A percentile compares a stretch with the other conserved stretches of the same genome.
These are phyloP conservation scores for Apogon hyalosoma DNA, from an alignment of 2,797 vertebrate genomes.

Conservation along the genomic window DNA sequence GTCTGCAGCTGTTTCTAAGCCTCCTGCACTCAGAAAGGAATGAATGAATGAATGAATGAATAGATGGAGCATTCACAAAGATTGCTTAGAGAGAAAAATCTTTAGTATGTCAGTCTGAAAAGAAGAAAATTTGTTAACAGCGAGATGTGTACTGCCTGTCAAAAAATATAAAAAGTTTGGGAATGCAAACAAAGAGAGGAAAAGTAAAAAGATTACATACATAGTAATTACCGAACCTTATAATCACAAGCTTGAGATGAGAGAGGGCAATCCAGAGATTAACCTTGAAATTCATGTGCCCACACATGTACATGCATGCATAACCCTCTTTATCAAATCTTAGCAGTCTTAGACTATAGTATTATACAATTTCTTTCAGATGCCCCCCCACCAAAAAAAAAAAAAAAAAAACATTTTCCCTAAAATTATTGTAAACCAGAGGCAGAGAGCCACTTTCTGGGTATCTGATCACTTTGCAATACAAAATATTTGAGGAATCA, in stretches of 20 bases:
- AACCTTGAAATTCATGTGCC: conserved; percentile 41
- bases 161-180: conserved; percentile 14
- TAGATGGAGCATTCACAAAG: conserved; percentile 10
- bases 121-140: conserved; percentile 1
- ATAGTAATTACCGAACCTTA: conserved; percentile 50
- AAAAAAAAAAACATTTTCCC: too few species aligned
- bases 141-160: conserved; percentile 4
- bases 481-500: conserved; percentile 1
- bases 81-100: conserved; percentile 19
- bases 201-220: conserved; percentile 33
- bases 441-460: not conserved
- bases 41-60: not conserved
- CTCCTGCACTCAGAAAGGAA: conserved; percentile 10
- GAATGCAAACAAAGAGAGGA: conserved; percentile 27
- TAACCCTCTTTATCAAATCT: conserved; percentile 54
- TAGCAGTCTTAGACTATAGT: conserved; percentile 18
- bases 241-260: conserved; percentile 52
- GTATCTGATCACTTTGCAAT: not conserved
- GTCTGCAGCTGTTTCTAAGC: conserved; percentile 35
- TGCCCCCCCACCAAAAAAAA: too few species aligned
- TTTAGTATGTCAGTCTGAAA: conserved; percentile 19
- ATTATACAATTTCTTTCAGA: conserved; percentile 8
- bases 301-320: conserved; percentile 36
- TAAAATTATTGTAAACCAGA: not conserved
- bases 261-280: conserved; percentile 29